Evolutionary conservation across 2,888 invertebrate species (phyloP).

Genomic region (Nebria salina): DNA sequence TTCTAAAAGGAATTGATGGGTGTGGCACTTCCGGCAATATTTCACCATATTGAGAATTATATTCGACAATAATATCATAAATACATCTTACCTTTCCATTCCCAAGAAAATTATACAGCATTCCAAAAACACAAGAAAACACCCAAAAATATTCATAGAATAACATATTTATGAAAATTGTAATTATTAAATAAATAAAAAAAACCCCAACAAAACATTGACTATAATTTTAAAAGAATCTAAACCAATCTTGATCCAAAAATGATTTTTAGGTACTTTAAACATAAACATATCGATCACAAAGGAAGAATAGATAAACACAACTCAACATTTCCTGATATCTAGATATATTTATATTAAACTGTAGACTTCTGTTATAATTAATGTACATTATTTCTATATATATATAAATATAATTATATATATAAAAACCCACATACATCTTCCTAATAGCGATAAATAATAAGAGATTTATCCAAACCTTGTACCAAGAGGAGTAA

Average conservation of each 20-base stretch:
- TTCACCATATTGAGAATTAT: conserved; percentile 29
- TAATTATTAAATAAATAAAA: too few relatives aligned
- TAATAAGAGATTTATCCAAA: conserved; percentile 24
- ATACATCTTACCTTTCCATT: too few relatives aligned
- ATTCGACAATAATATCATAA: too few relatives aligned
- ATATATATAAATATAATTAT: neutral
- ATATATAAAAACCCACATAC: conserved; percentile 16
- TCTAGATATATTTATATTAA: conserved; percentile 5
- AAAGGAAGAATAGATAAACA: neutral
- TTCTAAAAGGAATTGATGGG: conserved; percentile 7
- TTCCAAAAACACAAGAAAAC: too few relatives aligned
- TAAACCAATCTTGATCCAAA: too few relatives aligned
- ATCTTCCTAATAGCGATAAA: conserved; percentile 24
- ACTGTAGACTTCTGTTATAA: conserved; percentile 14
- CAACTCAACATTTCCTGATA: neutral
- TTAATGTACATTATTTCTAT: conserved; percentile 44
- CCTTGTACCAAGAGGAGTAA: conserved; percentile 37
- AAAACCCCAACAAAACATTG: too few relatives aligned
- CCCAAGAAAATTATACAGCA: too few relatives aligned
- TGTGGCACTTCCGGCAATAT: conserved; percentile 31
- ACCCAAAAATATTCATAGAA: too few relatives aligned
- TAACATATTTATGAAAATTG: too few relatives aligned
- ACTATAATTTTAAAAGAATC: too few relatives aligned
- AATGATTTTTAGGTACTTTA: too few relatives aligned
- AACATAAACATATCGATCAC: neutral